These are phyloP conservation scores for Pseudomyrmex flavicornis DNA, from an alignment of 1,140 invertebrate genomes.

Conservation along the genomic window DNA sequence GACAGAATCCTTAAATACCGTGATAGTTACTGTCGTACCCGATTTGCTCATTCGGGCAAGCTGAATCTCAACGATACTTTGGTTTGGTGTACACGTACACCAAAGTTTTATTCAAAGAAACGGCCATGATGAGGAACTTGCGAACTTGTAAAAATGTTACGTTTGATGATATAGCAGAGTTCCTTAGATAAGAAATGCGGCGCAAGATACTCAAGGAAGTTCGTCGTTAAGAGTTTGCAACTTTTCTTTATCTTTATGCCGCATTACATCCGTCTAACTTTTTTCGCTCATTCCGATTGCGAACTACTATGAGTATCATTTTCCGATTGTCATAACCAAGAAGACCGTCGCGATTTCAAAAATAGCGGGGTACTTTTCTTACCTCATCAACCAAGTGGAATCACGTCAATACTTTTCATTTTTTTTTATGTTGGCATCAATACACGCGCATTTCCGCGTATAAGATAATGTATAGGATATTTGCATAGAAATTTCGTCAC, in stretches of 20 bases:
- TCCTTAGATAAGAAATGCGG: constrained; percentile 10
- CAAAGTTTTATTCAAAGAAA: constrained; percentile 46
- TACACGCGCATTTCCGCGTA: background rate
- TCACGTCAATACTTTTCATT: background rate
- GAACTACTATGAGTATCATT: constrained; percentile 21
- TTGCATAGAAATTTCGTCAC: too few species aligned
- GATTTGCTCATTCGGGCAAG: constrained; percentile 37
- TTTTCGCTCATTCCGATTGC: background rate
- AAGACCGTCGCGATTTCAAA: constrained; percentile 1
- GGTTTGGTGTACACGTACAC: constrained; percentile 35
- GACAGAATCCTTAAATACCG: constrained; percentile 20
- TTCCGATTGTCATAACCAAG: background rate
- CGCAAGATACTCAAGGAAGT: constrained; percentile 34
- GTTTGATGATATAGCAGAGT: constrained; percentile 42
- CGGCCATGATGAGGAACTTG: constrained; percentile 18
- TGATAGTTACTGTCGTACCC: background rate
- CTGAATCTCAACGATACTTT: constrained; percentile 52
- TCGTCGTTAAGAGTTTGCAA: constrained; percentile 33
- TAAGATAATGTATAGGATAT: background rate
- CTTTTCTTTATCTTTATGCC: constrained; percentile 46
- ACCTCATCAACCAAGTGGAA: constrained; percentile 22
- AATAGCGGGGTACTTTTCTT: constrained; percentile 4
- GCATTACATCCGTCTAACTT: constrained; percentile 42
- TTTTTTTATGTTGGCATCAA: constrained; percentile 27
- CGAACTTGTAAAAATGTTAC: constrained; percentile 49